Base-by-base conservation (phyloP, 2,888 invertebrate species). In the Neuroscelio doddi region DNA sequence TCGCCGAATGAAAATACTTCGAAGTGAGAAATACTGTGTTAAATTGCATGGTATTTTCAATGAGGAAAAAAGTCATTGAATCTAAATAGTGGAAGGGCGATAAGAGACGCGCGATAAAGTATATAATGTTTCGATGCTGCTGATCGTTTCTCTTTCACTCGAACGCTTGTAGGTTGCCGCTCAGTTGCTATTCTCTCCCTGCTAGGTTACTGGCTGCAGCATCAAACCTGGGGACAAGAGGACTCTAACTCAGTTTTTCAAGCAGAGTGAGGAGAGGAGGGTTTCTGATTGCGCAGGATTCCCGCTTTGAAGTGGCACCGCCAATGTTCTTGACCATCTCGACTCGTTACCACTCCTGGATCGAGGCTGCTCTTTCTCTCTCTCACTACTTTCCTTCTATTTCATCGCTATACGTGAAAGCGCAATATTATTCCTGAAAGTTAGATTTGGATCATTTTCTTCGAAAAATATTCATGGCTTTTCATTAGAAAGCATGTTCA, bases 261-360 rank as follows among this genome's bases (percentile, higher is more conserved):
- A 76, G 63, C 59, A 59, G 70, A 52, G 68, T 64, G 71, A 71
- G 76, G 65, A 70, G 72, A 50, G 64, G 51, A 59, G 66, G 61
- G 71, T 52, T 67, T 46, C 78, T 81, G 81, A 81, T 81, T 81
- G 80, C 81, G 79, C 81, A 76, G 78, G 80, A 81, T 81, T 81
- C 81, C 74, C 80, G 79, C 81, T 81, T 81, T 81, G 81, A 81
- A 80, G 79, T 78, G 77, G 77, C 77, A 79, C 81, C 81, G 81
- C 81, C 81, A 71, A 78, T 79, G 78, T 79, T 77, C 75, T 74
- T 71, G 71, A 67, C 73, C 78, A 76, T 79, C 79, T 75, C 77
- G 73, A 79, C 80, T 80, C 81, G 80, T 81, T 80, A 81, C 80
- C 79, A 76, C 78, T 75, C 73, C 69, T 68, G 71, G 70, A 74